Conservation (phyloP, 2,113 vertebrate genomes). For the Terrapene triunguis region DNA sequence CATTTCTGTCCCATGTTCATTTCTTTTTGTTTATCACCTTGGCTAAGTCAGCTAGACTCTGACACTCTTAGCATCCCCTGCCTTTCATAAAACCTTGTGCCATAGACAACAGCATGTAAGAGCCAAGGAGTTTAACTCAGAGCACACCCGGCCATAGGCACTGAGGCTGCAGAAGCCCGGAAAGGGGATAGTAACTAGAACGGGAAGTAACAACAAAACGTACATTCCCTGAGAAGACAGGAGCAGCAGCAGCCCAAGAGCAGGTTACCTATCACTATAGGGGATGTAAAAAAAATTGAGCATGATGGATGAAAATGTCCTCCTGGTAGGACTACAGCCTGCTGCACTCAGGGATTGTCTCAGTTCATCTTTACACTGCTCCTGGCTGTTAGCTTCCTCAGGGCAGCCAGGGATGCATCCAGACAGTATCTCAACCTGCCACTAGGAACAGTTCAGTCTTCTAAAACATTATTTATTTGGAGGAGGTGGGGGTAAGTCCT, state of each 20-base stretch:
- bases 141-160: neutral
- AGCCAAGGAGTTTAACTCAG: neutral
- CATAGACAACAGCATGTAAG: accelerated
- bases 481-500: accelerated
- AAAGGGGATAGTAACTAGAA: accelerated
- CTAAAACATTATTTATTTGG: neutral
- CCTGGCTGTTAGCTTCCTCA: neutral
- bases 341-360: neutral
- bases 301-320: neutral
- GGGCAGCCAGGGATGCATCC: neutral
- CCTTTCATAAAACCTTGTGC: neutral
- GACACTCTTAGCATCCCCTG: no score
- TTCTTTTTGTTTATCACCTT: neutral
- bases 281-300: neutral
- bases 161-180: accelerated
- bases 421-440: neutral
- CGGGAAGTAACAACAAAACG: neutral
- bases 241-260: neutral
- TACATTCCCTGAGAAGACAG: neutral
- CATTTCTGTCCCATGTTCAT: neutral
- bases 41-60: neutral
- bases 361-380: neutral
- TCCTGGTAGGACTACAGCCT: neutral
- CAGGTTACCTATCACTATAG: neutral
- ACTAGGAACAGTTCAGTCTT: neutral